These are phyloP conservation scores for Odocoileus hemionus DNA, from an alignment of 2,113 vertebrate genomes.

Conservation along the genomic window DNA sequence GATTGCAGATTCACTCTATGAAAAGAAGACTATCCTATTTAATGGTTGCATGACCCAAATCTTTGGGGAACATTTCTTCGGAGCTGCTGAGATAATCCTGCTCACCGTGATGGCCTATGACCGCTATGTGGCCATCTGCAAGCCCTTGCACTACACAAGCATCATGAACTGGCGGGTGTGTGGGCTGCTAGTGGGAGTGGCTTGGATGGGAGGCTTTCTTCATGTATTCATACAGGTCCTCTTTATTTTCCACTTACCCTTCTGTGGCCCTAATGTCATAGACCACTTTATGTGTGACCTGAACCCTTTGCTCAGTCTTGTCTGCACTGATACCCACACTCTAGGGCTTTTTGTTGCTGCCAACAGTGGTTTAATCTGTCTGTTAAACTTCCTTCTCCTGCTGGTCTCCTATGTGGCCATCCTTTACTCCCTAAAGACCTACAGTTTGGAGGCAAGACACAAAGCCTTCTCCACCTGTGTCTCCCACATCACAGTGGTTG, in stretches of 20 bases:
- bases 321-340: neutral
- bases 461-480: neutral
- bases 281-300: neutral
- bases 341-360: neutral
- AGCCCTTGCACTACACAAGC: neutral
- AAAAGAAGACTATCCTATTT: neutral
- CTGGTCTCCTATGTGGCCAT: neutral
- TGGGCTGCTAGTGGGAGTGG: neutral
- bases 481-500: neutral
- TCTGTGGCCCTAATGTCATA: neutral
- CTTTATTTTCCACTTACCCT: neutral
- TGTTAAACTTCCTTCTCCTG: neutral
- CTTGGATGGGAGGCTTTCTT: neutral
- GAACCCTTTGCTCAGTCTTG: neutral
- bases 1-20: neutral
- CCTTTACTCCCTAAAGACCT: neutral
- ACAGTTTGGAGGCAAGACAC: neutral
- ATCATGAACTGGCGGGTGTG: neutral
- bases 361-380: neutral
- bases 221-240: neutral
- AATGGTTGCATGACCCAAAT: neutral
- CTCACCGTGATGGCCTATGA: neutral
- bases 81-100: neutral
- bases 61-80: neutral
- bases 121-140: neutral